Evolutionary conservation across 2,888 invertebrate genomes (phyloP), one percentile per base, ranked within the genome.

Genomic region (Craniophora ligustri): DNA sequence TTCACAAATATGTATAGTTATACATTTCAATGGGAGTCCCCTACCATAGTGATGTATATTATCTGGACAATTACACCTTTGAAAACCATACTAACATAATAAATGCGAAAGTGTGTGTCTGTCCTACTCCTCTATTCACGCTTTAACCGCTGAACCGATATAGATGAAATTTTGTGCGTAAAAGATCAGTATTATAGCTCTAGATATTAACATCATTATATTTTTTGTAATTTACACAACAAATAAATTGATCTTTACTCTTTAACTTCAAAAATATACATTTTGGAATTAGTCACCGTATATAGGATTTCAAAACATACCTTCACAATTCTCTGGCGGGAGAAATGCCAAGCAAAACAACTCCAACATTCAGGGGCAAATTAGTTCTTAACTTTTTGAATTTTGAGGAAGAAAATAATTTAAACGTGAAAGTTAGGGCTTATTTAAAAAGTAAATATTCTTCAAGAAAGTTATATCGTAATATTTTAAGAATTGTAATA

Each of bases 1-100:
- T 64, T 70, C 64, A 64, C 67, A 50, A 62, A 70, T 67, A 62
- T 68, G 51, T 70, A 39, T 66, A 60, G 62, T 54, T 62, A 60
- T 67, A 34, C 64, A 59, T 57, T 58, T 62, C 59, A 65, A 56
- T 65, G 62, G 32, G 30, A 2, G 18, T 32, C 68, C 66, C 68
- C 38, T 72, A 71, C 67, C 15, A 55, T 11, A 11, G 5, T n/a
- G 11, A 3, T 26, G 1, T 41, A 6, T n/a, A 16, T 10, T 36
- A n/a, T n/a, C n/a, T n/a, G n/a, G n/a, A n/a, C n/a, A n/a, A n/a
- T n/a, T n/a, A n/a, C n/a, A n/a, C n/a, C n/a, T n/a, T n/a, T n/a
- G n/a, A n/a, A n/a, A n/a, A n/a, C n/a, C n/a, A n/a, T 21, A 7
- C 7, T 7, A 5, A 21, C 6, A 21, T n/a, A n/a, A n/a, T n/a